Conservation (phyloP, 1,140 invertebrate genomes). For the Forficula auricularia region DNA sequence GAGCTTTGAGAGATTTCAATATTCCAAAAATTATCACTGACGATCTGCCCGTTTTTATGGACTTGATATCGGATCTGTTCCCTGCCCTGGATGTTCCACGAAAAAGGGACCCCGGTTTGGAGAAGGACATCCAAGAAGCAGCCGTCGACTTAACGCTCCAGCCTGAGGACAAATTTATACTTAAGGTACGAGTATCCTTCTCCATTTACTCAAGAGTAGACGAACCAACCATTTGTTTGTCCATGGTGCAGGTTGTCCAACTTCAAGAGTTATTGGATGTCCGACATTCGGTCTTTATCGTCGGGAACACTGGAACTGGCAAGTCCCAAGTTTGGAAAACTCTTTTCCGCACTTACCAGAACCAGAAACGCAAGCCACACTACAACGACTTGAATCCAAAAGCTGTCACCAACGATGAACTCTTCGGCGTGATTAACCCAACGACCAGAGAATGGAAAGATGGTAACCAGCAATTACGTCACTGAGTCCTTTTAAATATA, state of each 20-base stretch:
- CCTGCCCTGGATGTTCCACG: slow-evolving; percentile 75
- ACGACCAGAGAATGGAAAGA: slow-evolving; percentile 93
- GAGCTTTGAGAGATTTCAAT: slow-evolving; percentile 81
- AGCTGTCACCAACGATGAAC: slow-evolving; percentile 87
- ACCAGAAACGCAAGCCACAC: slow-evolving; percentile 59
- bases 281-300: slow-evolving; percentile 84
- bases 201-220: background rate
- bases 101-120: slow-evolving; percentile 66
- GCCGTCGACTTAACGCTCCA: slow-evolving; percentile 70
- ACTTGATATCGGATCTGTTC: slow-evolving; percentile 76
- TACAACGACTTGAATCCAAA: slow-evolving; percentile 88
- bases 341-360: slow-evolving; percentile 62
- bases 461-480: slow-evolving; percentile 36
- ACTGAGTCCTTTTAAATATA: too few relatives aligned
- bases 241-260: slow-evolving; percentile 54
- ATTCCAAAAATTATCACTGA: slow-evolving; percentile 84
- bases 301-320: slow-evolving; percentile 82
- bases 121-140: slow-evolving; percentile 56
- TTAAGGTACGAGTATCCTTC: slow-evolving; percentile 34
- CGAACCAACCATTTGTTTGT: too few relatives aligned
- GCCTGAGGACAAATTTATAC: slow-evolving; percentile 76
- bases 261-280: slow-evolving; percentile 82
- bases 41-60: slow-evolving; percentile 78
- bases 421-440: slow-evolving; percentile 90
- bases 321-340: slow-evolving; percentile 89